A percentile compares a stretch with the other conserved stretches of the same genome.
These are phyloP conservation scores for Diadophis punctatus DNA, from an alignment of 2,113 vertebrate genomes.

Conservation along the genomic window DNA sequence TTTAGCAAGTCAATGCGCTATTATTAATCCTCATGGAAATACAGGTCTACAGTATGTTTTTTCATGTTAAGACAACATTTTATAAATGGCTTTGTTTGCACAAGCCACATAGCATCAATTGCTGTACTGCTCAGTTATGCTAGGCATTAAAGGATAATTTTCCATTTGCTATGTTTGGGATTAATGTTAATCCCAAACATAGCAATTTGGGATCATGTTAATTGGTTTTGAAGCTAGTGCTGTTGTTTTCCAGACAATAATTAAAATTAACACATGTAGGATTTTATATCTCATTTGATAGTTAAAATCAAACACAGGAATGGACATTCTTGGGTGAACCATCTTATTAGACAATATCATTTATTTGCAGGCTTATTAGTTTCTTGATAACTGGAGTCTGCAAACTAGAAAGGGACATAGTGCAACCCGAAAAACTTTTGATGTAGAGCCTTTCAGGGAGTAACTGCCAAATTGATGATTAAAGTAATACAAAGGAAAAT, in stretches of 20 bases:
- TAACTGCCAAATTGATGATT: background rate
- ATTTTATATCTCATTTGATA: background rate
- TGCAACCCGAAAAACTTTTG: background rate
- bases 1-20: background rate
- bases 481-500: background rate
- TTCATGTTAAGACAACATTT: background rate
- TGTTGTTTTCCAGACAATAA: background rate
- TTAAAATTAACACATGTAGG: background rate
- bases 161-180: background rate
- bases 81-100: conserved; percentile 10
- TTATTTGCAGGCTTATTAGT: background rate
- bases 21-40: background rate
- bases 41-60: background rate
- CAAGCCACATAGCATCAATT: background rate
- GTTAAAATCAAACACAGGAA: background rate
- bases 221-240: background rate
- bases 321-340: background rate
- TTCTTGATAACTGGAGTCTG: background rate
- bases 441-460: background rate
- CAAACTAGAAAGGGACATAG: background rate
- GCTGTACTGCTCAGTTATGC: background rate
- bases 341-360: background rate
- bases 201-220: no score
- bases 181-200: no score
- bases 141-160: background rate